Conservation (phyloP, 2,113 vertebrate genomes). For the Chionomys nivalis region DNA sequence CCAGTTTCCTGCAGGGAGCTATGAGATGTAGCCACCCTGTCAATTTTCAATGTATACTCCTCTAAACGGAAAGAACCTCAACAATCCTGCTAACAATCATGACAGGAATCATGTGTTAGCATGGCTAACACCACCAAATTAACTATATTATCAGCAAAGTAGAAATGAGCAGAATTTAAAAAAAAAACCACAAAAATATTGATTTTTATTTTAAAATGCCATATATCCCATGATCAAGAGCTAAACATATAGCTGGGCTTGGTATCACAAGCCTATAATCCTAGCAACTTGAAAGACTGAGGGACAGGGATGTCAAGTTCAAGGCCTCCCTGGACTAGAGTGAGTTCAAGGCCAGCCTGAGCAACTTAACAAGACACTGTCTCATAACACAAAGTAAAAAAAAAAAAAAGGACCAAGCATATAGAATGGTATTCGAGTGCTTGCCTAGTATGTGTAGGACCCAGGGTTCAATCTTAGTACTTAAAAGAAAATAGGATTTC, state of each 20-base stretch:
- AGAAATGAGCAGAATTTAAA: not conserved
- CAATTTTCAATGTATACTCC: not conserved
- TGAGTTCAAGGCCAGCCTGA: not conserved
- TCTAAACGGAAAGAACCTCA: not conserved
- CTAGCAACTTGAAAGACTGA: not conserved
- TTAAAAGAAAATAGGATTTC: not conserved
- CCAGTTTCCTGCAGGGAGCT: not conserved
- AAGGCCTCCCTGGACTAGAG: not conserved
- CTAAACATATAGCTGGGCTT: not conserved
- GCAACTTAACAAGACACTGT: not conserved
- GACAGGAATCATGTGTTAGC: not conserved
- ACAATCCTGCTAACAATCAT: not conserved
- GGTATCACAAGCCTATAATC: not conserved
- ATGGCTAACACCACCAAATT: not conserved
- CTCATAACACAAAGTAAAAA: not conserved
- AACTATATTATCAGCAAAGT: not conserved
- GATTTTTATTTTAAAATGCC: slow-evolving; percentile 32
- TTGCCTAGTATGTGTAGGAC: not conserved
- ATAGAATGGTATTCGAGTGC: not conserved
- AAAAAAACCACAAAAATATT: not conserved
- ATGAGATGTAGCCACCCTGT: not conserved
- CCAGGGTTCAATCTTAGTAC: not conserved
- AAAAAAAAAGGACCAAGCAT: not conserved
- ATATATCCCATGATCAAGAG: not conserved
- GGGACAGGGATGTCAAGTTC: not conserved